Evolutionary conservation across 2,113 vertebrate species (phyloP), one percentile per base, ranked within the genome.

Genomic region (Saguinus midas): DNA sequence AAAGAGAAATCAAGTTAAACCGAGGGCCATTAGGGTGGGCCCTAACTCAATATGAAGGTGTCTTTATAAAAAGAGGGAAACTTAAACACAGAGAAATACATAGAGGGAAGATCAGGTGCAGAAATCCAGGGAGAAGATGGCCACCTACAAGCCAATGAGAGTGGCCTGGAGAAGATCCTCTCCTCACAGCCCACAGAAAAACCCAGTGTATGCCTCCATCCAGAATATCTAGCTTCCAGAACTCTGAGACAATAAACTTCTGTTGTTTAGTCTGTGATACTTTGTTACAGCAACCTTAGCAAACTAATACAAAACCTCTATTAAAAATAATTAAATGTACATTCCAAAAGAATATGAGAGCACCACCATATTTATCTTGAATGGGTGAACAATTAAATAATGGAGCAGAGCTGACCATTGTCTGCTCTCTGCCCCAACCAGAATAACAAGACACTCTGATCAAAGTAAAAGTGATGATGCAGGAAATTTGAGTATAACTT

Each of bases 91-190:
- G 16, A 35, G 17, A 40, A n/a, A 37, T 0, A 10, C 3, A 18
- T 29, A 14, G 8, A 52, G 29, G 2, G 11, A 4, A 84, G 5
- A 48, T 1, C 1, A 8, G 2, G 4, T 29, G 48, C 58, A n/a
- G 18, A 70, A 6, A 79, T 6, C 72, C 45, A 40, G 5, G 55
- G 32, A 73, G 40, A 25, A 78, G 3, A 35, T 0, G 0, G 3
- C 48, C 10, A 0, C 40, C 25, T 5, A 7, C 17, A 66, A 6
- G 1, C 50, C 8, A 12, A 43, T 0, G 3, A 45, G 32, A 45
- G 6, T 35, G 9, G 5, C 4, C 43, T 29, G 18, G 14, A 52
- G 20, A 23, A 40, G 8, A 21, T 1, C 8, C 2, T 70, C 40
- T 27, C 64, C 55, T 86, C n/a, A 43, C 0, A 18, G 10, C 17